A percentile compares a stretch with the other conserved stretches of the same genome.
phyloP scores from a whole-genome alignment of 1,140 invertebrate genomes.

The Bilobella aurantiaca region DNA sequence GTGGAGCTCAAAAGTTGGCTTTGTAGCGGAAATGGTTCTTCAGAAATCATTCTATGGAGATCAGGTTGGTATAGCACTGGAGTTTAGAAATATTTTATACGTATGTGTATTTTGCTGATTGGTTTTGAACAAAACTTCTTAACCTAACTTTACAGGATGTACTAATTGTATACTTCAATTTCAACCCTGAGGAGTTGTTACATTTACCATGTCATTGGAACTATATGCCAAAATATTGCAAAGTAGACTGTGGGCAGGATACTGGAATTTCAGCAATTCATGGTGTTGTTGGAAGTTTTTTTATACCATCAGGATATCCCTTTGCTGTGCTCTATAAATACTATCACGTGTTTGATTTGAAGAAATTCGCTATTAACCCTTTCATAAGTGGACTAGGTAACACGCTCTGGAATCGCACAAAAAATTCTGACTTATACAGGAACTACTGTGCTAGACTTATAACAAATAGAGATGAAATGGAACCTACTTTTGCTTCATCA shows the following conservation, averaged over 20 bases:
- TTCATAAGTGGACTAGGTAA: not conserved
- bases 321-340: not conserved
- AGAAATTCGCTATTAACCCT: not conserved
- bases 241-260: not conserved
- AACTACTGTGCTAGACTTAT: not conserved
- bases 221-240: conserved; percentile 1
- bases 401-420: not conserved
- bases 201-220: not conserved
- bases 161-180: not conserved
- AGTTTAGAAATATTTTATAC: no score
- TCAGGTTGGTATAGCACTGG: no score
- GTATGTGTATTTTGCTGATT: not conserved
- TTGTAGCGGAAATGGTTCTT: not conserved
- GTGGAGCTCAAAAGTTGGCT: not conserved
- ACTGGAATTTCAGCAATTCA: not conserved
- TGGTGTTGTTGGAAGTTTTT: not conserved
- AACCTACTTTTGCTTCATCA: no score
- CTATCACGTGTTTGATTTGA: not conserved
- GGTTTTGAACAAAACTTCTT: not conserved
- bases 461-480: not conserved
- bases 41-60: not conserved
- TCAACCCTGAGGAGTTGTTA: not conserved
- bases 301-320: not conserved
- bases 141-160: not conserved
- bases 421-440: not conserved